Base-by-base conservation (phyloP, 2,888 invertebrate species). In the Polyommatus icarus region DNA sequence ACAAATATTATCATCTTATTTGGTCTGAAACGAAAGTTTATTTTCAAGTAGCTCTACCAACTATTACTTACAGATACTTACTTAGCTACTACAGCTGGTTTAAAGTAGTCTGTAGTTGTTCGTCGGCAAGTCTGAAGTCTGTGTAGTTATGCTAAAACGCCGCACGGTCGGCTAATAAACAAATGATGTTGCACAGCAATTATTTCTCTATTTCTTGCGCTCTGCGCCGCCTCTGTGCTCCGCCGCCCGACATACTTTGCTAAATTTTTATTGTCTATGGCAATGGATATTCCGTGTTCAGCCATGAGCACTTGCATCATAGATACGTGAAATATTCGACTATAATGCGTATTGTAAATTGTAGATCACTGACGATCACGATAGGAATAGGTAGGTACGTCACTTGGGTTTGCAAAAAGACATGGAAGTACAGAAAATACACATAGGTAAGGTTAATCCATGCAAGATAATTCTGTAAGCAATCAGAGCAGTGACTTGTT, bases 141-240 rank as follows among this genome's bases (percentile, higher is more conserved):
- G 77, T 81, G 85, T 89, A 89, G 91, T 91, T 91, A 91, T 90
- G 91, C 88, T 91, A 91, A 91, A 90, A 89, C 88, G 86, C 85
- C 82, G 87, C 88, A 86, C 87, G 85, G 88, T 82, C 86, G 87
- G 87, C 88, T 91, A 91, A 91, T 91, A 91, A 91, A 91, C 91
- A 91, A 92, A 91, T 92, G 92, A 91, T 90, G 90, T 87, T 81
- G 82, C 86, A 86, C 85, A 86, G 91, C 91, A 91, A 91, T 91
- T 91, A 92, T 92, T 92, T 91, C 86, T 86, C 90, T 90, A 89
- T 90, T 89, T 87, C 87, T 86, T 85, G 88, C 86, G 85, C 83
- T 85, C n/a, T n/a, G n/a, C 86, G 85, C 87, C 88, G 87, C 86
- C 87, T 89, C 89, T 89, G 88, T 88, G 88, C 87, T 86, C 78